Evolutionary conservation across 2,888 invertebrate species (phyloP), one percentile per base, ranked within the genome.

Genomic region (Hoplodrina blanda): DNA sequence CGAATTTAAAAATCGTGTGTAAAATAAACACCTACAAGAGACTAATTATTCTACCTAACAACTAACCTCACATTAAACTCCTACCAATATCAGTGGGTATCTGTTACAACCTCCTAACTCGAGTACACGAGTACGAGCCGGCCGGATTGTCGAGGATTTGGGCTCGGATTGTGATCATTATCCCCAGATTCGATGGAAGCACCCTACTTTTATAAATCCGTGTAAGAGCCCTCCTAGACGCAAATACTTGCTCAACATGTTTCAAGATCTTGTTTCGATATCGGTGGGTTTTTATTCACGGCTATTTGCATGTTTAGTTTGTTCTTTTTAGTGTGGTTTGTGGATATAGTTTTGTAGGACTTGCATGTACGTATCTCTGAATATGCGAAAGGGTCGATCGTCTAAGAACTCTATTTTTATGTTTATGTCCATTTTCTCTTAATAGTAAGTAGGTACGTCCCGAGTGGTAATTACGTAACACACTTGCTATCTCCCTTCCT

Each of bases 101-200:
- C 62, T 75, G 62, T 74, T 19, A 69, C 60, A 80, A 77, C 72
- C 68, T 85, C 70, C 67, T 69, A 78, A 73, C 65, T 53, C 52
- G 44, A 84, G 17, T 46, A 85, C 73, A 82, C 80, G 84, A 81
- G 86, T 73, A 81, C 83, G 83, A 83, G 84, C 82, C 86, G 79
- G 74, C 76, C 78, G 83, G 88, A 89, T 91, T 87, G 83, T 80
- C 82, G 82, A 63, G 87, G 88, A 88, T 89, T 87, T 87, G 76
- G 83, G 85, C 85, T 83, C 83, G 91, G 90, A 91, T 91, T 90
- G 90, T 84, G 87, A 91, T 91, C 91, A 91, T 93, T 93, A 92
- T 92, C 91, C 89, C 76, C 85, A 86, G 89, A 90, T 90, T 89
- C 90, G 85, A 89, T 87, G 88, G 88, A 86, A 87, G 86, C 89